Evolutionary conservation across 1,140 invertebrate species (phyloP), one percentile per base, ranked within the genome.

Genomic region (Anoplolepis gracilipes): DNA sequence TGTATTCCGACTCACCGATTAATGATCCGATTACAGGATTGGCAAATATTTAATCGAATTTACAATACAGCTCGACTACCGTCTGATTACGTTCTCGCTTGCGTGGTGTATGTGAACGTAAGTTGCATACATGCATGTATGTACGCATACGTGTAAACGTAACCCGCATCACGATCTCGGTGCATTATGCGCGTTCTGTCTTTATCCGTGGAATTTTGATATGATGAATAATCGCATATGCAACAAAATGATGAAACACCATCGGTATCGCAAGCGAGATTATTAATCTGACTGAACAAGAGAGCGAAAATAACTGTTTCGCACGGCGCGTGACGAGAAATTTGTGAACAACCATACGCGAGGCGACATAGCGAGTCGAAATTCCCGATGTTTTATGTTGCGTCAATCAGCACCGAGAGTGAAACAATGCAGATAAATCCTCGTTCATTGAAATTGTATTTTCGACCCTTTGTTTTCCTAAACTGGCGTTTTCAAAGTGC

Each of bases 11-110:
- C n/a, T 57, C 39, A 30, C 4, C n/a, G 67, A 33, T 36, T 72
- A 53, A 25, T 57, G 30, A 82, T 82, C 30, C 67, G 30, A n/a
- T 36, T 65, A 65, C n/a, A 25, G 30, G 53, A 59, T 82, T n/a
- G 67, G 25, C 36, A 82, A 82, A 82, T 73, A 82, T 82, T 82
- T 82, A 82, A 73, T 73, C 78, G 53, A 22, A 46, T 46, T 16
- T 59, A 33, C 30, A 28, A 22, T 53, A 42, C 64, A 39, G 4
- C 36, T 42, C 28, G 13, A 28, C 39, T 73, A 36, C 55, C 67
- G 59, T n/a, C 55, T 61, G 46, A 39, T 79, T 79, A 67, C 42
- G 76, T 10, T 69, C 11, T 55, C 22, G 33, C 46, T 10, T 25
- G 49, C 49, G 62, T 57, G 19, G 49, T 13, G 53, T 39, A 10